These are phyloP conservation scores for Resseliella maxima DNA, from an alignment of 2,888 invertebrate genomes.

Conservation along the genomic window DNA sequence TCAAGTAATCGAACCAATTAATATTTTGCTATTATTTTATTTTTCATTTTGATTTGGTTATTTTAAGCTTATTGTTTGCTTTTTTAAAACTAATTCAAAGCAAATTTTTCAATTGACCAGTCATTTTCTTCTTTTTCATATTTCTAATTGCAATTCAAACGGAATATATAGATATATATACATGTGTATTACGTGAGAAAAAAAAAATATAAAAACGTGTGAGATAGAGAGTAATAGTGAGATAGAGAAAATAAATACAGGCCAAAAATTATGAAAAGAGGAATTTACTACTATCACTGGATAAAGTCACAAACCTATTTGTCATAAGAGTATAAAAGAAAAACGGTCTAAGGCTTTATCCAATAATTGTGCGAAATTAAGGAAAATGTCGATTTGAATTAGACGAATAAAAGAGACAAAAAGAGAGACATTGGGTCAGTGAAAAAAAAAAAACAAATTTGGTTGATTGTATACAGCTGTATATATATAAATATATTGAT, in stretches of 20 bases:
- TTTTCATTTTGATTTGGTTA: not conserved
- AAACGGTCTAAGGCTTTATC: too few species aligned
- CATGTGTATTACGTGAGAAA: too few species aligned
- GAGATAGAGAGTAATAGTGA: not conserved
- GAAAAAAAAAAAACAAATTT: not conserved
- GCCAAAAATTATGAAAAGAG: not conserved
- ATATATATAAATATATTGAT: not conserved
- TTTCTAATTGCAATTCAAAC: not conserved
- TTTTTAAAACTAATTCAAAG: constrained; percentile 37
- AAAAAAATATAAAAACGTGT: not conserved
- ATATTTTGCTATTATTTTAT: not conserved
- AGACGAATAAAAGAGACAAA: not conserved
- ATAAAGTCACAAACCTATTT: too few species aligned
- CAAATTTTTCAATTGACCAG: constrained; percentile 48
- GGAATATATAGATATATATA: not conserved
- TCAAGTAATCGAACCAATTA: not conserved
- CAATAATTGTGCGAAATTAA: not conserved
- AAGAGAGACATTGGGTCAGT: not conserved
- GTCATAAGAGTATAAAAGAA: not conserved
- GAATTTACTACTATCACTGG: too few species aligned
- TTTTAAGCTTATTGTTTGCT: not conserved
- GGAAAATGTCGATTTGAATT: not conserved
- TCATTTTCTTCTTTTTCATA: constrained; percentile 32
- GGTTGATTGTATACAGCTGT: not conserved
- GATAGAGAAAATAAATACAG: not conserved